A percentile compares a stretch with the other conserved stretches of the same genome.
These are phyloP conservation scores for Aurelia aurita DNA, from an alignment of 30 jellyfish, hydroid and myxozoan species.

Conservation along the genomic window DNA sequence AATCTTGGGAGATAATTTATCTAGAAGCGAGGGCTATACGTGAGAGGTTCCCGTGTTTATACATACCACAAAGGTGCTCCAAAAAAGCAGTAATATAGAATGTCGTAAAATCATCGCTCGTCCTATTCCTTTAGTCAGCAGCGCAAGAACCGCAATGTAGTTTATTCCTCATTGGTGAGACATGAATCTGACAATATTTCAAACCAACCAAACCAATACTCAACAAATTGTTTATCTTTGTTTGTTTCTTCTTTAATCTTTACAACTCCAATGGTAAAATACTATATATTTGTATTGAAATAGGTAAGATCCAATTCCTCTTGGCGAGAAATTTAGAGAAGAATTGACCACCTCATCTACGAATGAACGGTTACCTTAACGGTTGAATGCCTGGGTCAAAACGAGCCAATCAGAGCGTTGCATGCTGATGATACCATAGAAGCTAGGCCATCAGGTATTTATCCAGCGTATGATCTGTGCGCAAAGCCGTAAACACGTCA, in stretches of 20 bases:
- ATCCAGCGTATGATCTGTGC: conserved; percentile 76
- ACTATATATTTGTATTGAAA: conserved; percentile 25
- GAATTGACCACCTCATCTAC: conserved; percentile 76
- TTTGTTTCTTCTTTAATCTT: conserved; percentile 2
- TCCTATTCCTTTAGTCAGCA: conserved; percentile 23
- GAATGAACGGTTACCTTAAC: conserved; percentile 71
- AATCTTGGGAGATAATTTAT: not conserved
- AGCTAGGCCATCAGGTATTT: conserved; percentile 66
- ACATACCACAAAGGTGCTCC: conserved; percentile 70
- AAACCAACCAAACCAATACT: conserved; percentile 5
- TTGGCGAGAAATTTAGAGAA: conserved; percentile 52
- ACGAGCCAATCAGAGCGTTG: conserved; percentile 57
- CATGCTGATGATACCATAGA: conserved; percentile 72
- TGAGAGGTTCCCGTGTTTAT: not conserved
- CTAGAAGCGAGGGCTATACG: not conserved
- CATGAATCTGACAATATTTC: conserved; percentile 50
- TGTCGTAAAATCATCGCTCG: conserved; percentile 60
- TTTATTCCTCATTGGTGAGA: conserved; percentile 52
- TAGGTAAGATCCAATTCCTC: conserved; percentile 43
- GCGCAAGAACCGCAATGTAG: conserved; percentile 27
- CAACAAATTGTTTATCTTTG: not conserved
- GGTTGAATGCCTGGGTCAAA: conserved; percentile 73
- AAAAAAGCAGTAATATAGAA: conserved; percentile 36
- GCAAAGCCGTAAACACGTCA: conserved; percentile 77
- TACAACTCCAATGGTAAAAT: not conserved